Base-by-base conservation (phyloP, 2,888 invertebrate species). In the Elegia similella region DNA sequence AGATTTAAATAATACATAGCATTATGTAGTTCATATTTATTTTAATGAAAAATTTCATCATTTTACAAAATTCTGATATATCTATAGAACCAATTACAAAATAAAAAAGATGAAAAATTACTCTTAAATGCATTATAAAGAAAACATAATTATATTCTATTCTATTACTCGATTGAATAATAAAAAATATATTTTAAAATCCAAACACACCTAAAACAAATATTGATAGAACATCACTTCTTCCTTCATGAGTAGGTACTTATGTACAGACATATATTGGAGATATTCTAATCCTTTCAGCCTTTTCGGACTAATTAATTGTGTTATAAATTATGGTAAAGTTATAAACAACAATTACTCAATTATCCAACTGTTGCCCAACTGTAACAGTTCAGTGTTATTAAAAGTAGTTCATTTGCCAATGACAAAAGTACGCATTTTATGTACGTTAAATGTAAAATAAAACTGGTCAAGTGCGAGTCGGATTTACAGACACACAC, bases 51-150 rank as follows among this genome's bases (percentile, higher is more conserved):
- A 86, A 84, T 75, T 82, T n/a, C 23, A 17, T 46, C 82, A 76
- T 85, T 86, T 86, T 87, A 88, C 86, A 88, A 88, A 88, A 87
- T 84, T 84, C 75, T 74, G 77, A 74, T 82, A 82, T 75, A 82
- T 70, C 79, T 84, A 85, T 78, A 71, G 60, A 78, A 78, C 72
- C 75, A 76, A 82, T 75, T 72, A 69, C 64, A 71, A 74, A 76
- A 73, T 72, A 76, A 76, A 73, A 68, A 72, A 72, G 76, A 72
- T 72, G 78, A 73, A 75, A 70, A 73, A 70, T 66, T 67, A 69
- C 67, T 76, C 75, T 69, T 83, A 84, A 85, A 84, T 83, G 76
- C 78, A 72, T 72, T 77, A 80, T 67, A 72, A 72, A 76, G 75
- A 75, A 76, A 75, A 72, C 72, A 70, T 1, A 38, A 38, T 23